phyloP scores from a whole-genome alignment of 2,888 invertebrate species.

The Papilio elwesi region DNA sequence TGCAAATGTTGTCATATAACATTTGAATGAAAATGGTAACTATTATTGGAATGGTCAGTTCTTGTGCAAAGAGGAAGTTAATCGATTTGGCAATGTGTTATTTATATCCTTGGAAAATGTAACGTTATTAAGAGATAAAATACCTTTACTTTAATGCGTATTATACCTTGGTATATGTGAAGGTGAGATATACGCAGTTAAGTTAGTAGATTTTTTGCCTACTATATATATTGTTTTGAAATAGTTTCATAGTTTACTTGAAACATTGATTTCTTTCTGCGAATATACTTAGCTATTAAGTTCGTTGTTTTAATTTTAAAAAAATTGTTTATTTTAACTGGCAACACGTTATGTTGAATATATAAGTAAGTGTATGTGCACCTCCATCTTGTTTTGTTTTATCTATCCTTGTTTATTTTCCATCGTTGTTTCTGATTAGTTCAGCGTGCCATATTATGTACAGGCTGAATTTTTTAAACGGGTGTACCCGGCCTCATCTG shows the following conservation, averaged over 20 bases:
- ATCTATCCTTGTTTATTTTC: not conserved
- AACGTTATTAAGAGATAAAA: not conserved
- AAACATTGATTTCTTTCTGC: slow-evolving; percentile 51
- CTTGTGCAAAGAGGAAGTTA: not conserved
- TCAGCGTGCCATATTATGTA: no score
- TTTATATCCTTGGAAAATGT: no score
- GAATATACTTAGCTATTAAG: slow-evolving; percentile 64
- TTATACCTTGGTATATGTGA: slow-evolving; percentile 10
- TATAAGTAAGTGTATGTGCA: slow-evolving; percentile 83
- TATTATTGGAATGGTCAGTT: not conserved
- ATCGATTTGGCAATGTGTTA: not conserved
- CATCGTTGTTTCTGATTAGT: no score
- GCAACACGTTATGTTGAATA: slow-evolving; percentile 80
- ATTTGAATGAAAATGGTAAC: not conserved
- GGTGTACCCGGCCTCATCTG: no score
- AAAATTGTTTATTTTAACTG: slow-evolving; percentile 79
- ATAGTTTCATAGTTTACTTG: slow-evolving; percentile 27
- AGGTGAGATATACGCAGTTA: slow-evolving; percentile 6
- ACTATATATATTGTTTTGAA: slow-evolving; percentile 13
- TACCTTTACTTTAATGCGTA: not conserved
- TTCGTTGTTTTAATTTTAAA: slow-evolving; percentile 82
- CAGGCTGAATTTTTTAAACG: no score
- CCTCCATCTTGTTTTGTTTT: slow-evolving; percentile 56
- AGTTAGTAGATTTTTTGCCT: not conserved
- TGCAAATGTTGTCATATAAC: no score